Conservation (phyloP, 2,888 invertebrate species). For the Peribatodes rhomboidaria region DNA sequence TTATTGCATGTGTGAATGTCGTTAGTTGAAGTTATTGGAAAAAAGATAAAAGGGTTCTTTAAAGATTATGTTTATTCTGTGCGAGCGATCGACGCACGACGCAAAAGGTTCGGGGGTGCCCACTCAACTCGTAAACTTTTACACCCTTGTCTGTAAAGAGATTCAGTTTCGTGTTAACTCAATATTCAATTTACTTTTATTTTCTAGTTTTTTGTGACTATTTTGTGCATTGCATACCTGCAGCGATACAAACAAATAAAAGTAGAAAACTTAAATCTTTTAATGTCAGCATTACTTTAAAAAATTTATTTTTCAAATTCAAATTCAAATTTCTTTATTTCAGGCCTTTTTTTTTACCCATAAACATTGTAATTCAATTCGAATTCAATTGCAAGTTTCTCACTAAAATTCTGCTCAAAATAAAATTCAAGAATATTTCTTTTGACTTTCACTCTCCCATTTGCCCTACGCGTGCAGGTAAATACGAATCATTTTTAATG, state of each 20-base stretch:
- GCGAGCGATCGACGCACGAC: constrained; percentile 38
- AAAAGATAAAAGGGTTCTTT: constrained; percentile 54
- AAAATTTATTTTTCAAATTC: too few relatives aligned
- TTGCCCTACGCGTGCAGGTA: constrained; percentile 3
- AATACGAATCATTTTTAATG: constrained; percentile 12
- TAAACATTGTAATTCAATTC: too few relatives aligned
- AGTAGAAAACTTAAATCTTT: too few relatives aligned
- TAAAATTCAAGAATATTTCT: neutral
- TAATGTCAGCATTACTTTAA: too few relatives aligned
- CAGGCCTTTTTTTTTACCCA: too few relatives aligned
- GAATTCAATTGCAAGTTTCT: neutral
- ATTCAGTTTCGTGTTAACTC: constrained; percentile 31
- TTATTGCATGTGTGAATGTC: constrained; percentile 33
- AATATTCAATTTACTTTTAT: constrained; percentile 17
- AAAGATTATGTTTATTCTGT: constrained; percentile 26
- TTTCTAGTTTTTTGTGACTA: constrained; percentile 1
- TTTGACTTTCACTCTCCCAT: constrained; percentile 7
- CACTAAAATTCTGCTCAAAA: neutral
- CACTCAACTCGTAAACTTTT: constrained; percentile 53
- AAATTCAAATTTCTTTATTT: too few relatives aligned
- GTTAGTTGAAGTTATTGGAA: constrained; percentile 44
- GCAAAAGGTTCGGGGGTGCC: constrained; percentile 41
- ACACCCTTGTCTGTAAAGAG: constrained; percentile 41
- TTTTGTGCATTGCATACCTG: too few relatives aligned
- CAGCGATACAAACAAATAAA: too few relatives aligned